Base-by-base conservation (phyloP, 2,797 vertebrate genomes). In the Mormyrops attenuatus region DNA sequence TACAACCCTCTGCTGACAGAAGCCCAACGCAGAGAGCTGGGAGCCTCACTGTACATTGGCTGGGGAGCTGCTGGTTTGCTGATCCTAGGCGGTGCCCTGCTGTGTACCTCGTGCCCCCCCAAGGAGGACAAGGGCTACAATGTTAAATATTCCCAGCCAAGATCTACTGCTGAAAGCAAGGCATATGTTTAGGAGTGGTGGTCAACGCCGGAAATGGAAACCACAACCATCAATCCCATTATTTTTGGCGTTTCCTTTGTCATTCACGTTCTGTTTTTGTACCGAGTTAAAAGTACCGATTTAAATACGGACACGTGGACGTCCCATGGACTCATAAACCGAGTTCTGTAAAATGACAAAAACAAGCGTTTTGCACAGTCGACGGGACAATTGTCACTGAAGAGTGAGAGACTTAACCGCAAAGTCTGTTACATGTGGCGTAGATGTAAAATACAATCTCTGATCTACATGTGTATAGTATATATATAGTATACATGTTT, bases 31-130 rank as follows among this genome's bases (percentile, higher is more conserved):
- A 95, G 97, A 89, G 98, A 98, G 92, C 53, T 55, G 53, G 53
- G 53, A 0, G 94, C 97, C 0, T 95, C 97, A 0, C 95, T 99
- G 49, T 99, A 98, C 88, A 94, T 99, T 0, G 98, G 97, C 90
- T 99, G 97, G 97, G 97, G 53, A 0, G 88, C 97, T 0, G 94
- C 96, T 0, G 95, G 93, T 0, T 94, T 98, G 30, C 94, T 98
- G 77, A 53, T 98, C 57, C 92, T 99, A 0, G 97, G 97, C 0
- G 98, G 98, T 0, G 96, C 85, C 0, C 90, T 99, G 85, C 96
- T 99, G 11, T 99, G 95, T 90, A 94, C 93, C 93, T 93, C 93
- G 44, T 96, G 95, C 87, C 94, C 57, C 55, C 20, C 92, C 5
- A 91, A 73, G 0, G 88, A 94, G 0, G 91, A 91, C 3, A 87